A percentile compares a stretch with the other conserved stretches of the same genome.
Conservation (phyloP, 2,888 invertebrate species). For the Hyalella azteca region DNA sequence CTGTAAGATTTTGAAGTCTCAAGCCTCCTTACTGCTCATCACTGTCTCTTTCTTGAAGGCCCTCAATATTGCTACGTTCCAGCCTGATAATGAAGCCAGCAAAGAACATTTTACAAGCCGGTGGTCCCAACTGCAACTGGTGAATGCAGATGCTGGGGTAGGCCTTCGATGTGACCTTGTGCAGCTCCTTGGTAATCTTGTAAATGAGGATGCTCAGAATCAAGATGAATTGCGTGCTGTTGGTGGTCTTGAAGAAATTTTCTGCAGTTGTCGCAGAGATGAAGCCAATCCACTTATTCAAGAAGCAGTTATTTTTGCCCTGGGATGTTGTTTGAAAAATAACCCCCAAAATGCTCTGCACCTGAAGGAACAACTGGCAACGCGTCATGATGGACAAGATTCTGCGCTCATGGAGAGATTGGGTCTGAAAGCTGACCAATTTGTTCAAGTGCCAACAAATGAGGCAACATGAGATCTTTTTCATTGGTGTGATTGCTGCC, state of each 20-base stretch:
- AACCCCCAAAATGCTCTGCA: neutral
- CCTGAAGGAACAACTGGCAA: neutral
- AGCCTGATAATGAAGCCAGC: neutral
- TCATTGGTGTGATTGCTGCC: too few species aligned
- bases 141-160: neutral
- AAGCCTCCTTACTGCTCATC: neutral
- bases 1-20: neutral
- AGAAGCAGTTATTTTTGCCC: conserved; percentile 10
- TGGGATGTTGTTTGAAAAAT: neutral
- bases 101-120: neutral
- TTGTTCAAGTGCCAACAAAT: neutral
- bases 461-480: too few species aligned
- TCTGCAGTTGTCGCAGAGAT: conserved; percentile 13
- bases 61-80: neutral
- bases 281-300: conserved; percentile 9
- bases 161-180: conserved; percentile 1
- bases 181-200: conserved; percentile 9
- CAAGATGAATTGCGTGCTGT: neutral
- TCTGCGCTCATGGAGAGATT: conserved; percentile 1
- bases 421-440: neutral
- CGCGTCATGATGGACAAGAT: neutral
- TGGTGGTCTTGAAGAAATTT: conserved; percentile 2
- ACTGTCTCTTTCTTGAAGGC: neutral
- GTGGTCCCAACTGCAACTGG: neutral
- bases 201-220: neutral